Evolutionary conservation across 2,888 invertebrate species (phyloP), one percentile per base, ranked within the genome.

Genomic region (Aphrophora alni): DNA sequence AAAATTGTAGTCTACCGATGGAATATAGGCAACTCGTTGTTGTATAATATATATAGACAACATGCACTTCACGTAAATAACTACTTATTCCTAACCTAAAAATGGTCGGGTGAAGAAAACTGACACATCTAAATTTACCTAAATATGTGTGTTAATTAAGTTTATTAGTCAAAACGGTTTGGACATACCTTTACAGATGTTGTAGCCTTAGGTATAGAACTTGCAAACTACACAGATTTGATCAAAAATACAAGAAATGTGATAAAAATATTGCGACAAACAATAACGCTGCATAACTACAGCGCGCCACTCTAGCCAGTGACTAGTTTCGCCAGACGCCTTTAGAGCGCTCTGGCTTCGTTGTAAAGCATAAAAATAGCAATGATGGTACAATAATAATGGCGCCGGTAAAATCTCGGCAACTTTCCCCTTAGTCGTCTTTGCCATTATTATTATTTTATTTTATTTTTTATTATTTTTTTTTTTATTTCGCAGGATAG

Each of bases 11-110:
- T 33, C 44, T 38, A 51, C 59, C 76, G 51, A 76, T 76, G 8
- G n/a, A 27, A 76, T 68, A 38, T 38, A 24, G 75, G 75, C 75
- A 75, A 75, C 75, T 21, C n/a, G n/a, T n/a, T n/a, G n/a, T n/a
- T n/a, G n/a, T n/a, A n/a, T n/a, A n/a, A n/a, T n/a, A n/a, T n/a
- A n/a, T n/a, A n/a, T n/a, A n/a, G n/a, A n/a, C n/a, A n/a, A n/a
- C n/a, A 14, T n/a, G 75, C 44, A 38, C 38, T 75, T 7, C 17
- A 12, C 5, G 75, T 21, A 75, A 75, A 38, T n/a, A 75, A 38
- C 38, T 10, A 12, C 4, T 24, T 21, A 75, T n/a, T n/a, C 44
- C 38, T 75, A 75, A 75, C 75, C 75, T 75, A 38, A 75, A 38
- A 75, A 71, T 71, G 71, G 26, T 28, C 71, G 27, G 71, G 71